Percentiles rank a stretch among this genome's conserved stretches.
phyloP scores from a whole-genome alignment of 2,797 vertebrate species.

The Coendou prehensilis region DNA sequence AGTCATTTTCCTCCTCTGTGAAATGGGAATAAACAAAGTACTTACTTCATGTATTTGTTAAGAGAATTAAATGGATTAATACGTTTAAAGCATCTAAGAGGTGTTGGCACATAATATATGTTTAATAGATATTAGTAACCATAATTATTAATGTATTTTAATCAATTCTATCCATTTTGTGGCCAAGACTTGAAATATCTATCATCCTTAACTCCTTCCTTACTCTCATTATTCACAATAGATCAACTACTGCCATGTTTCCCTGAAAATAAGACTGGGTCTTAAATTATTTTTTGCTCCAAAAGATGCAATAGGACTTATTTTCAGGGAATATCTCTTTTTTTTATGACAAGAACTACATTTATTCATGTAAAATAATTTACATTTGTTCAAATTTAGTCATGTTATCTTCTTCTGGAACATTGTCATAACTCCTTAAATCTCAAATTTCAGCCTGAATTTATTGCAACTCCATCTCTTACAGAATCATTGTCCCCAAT shows the following conservation, averaged over 20 bases:
- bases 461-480: neutral
- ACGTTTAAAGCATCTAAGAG: neutral
- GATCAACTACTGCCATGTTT: neutral
- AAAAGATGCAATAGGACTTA: neutral
- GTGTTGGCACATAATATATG: neutral
- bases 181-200: neutral
- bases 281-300: neutral
- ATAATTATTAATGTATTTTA: slow-evolving; percentile 21
- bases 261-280: neutral
- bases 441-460: neutral
- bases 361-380: neutral
- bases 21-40: neutral
- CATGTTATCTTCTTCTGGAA: neutral
- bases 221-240: neutral
- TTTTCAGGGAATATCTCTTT: neutral
- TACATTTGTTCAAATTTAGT: neutral
- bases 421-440: neutral
- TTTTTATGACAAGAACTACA: neutral
- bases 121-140: slow-evolving; percentile 13
- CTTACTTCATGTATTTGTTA: neutral
- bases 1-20: neutral
- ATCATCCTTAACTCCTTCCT: neutral
- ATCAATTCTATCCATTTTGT: neutral
- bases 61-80: slow-evolving; percentile 33
- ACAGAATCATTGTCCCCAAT: neutral